Conservation (phyloP, 2,888 invertebrate genomes). For the Cloeon dipterum region DNA sequence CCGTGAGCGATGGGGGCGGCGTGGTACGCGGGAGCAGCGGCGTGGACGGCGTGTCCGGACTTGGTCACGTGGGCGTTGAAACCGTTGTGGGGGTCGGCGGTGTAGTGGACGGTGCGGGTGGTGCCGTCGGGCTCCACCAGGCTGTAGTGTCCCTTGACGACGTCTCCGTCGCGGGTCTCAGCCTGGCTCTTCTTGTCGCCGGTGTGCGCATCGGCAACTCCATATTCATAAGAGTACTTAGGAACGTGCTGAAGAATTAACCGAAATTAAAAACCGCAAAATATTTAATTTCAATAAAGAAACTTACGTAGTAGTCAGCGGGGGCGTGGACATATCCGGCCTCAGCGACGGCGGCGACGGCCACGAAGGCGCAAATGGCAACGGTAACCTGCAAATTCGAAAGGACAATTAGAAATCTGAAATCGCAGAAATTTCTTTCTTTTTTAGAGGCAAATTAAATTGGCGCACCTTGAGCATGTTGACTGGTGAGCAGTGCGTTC, state of each 20-base stretch:
- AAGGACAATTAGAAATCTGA: too few relatives aligned
- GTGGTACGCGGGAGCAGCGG: background rate
- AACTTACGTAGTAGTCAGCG: too few relatives aligned
- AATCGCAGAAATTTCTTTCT: too few relatives aligned
- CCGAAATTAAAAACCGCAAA: too few relatives aligned
- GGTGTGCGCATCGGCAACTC: conserved; percentile 43
- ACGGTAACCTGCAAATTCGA: too few relatives aligned
- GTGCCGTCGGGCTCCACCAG: conserved; percentile 39
- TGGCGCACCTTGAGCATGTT: too few relatives aligned
- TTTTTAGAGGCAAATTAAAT: too few relatives aligned
- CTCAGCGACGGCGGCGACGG: too few relatives aligned
- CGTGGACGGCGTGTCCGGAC: conserved; percentile 10
- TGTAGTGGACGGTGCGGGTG: conserved; percentile 32
- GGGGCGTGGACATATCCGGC: background rate
- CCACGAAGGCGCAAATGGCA: too few relatives aligned
- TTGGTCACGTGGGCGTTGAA: conserved; percentile 29
- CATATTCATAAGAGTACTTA: conserved; percentile 42
- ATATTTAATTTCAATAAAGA: too few relatives aligned
- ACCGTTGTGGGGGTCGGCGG: conserved; percentile 23
- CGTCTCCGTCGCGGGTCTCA: conserved; percentile 44
- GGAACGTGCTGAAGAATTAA: conserved; percentile 12
- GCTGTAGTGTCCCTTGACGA: conserved; percentile 43
- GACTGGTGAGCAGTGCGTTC: too few relatives aligned
- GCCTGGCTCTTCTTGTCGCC: conserved; percentile 48
- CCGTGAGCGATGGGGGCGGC: conserved; percentile 17